These are phyloP conservation scores for Nannospalax galili DNA, from an alignment of 2,113 vertebrate species.

Conservation along the genomic window DNA sequence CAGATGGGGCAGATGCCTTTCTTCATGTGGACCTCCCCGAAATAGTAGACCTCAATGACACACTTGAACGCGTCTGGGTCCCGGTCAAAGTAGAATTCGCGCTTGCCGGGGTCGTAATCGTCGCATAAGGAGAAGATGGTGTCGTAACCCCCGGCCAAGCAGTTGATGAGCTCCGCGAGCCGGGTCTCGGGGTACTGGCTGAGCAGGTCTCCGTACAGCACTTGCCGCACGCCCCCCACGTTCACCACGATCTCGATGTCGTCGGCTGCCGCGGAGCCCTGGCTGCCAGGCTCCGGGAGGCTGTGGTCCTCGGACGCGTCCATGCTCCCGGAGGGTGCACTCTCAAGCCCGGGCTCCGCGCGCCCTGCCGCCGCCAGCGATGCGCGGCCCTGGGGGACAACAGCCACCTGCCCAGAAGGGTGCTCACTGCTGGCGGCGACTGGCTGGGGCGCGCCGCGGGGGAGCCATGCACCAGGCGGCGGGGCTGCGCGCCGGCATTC, in stretches of 20 bases:
- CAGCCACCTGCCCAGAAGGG: conserved; percentile 33
- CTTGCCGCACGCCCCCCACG: conserved; percentile 94
- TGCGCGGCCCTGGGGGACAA: conserved; percentile 25
- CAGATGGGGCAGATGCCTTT: conserved; percentile 97
- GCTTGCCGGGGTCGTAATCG: conserved; percentile 94
- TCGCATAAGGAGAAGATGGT: conserved; percentile 94
- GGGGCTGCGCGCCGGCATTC: conserved; percentile 59
- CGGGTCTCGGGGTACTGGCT: conserved; percentile 95
- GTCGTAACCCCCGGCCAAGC: conserved; percentile 90
- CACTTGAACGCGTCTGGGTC: conserved; percentile 98
- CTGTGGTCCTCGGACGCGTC: conserved; percentile 88
- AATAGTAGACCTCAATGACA: conserved; percentile 96
- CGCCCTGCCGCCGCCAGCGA: neutral
- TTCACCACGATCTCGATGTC: conserved; percentile 94
- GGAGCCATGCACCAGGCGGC: conserved; percentile 49
- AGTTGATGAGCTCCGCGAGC: conserved; percentile 93
- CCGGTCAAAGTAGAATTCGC: conserved; percentile 98
- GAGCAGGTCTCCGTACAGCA: conserved; percentile 91
- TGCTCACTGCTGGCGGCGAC: conserved; percentile 73
- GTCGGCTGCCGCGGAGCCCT: conserved; percentile 86
- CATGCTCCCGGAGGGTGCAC: conserved; percentile 47
- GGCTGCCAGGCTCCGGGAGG: conserved; percentile 86
- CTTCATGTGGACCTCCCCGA: conserved; percentile 97
- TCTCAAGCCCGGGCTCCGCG: conserved; percentile 52
- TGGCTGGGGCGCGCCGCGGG: conserved; percentile 45